Evolutionary conservation across 2,888 invertebrate genomes (phyloP).

Genomic region (Neocrepidodera transversa): DNA sequence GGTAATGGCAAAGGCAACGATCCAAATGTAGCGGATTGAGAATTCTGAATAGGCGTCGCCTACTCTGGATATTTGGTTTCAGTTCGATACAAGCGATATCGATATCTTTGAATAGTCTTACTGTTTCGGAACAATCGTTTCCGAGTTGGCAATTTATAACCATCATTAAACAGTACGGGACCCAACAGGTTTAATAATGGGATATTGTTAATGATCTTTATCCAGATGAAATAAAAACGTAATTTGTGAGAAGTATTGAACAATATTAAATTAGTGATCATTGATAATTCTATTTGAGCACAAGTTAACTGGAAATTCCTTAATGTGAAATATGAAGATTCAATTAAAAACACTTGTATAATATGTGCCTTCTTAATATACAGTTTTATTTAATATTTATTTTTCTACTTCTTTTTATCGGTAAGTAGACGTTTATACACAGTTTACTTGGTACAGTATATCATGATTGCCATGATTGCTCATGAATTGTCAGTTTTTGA

Average conservation of each 20-base stretch:
- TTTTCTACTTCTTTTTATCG: too few species aligned
- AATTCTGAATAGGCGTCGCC: conserved; percentile 19
- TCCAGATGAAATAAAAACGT: neutral
- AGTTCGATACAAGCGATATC: conserved; percentile 20
- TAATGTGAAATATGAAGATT: too few species aligned
- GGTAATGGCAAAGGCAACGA: conserved; percentile 55
- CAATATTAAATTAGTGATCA: too few species aligned
- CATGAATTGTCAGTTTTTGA: too few species aligned
- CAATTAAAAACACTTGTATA: too few species aligned
- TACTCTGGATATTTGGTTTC: conserved; percentile 6
- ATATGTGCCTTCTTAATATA: too few species aligned
- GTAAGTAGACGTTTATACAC: too few species aligned
- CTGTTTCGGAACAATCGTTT: conserved; percentile 14
- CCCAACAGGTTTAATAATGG: neutral
- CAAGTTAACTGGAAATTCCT: too few species aligned
- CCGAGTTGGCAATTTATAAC: conserved; percentile 14
- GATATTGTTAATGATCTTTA: conserved; percentile 1
- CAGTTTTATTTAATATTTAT: too few species aligned
- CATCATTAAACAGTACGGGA: conserved; percentile 9
- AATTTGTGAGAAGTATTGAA: neutral
- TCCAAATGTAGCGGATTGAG: conserved; percentile 45
- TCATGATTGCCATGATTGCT: too few species aligned
- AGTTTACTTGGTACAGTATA: too few species aligned
- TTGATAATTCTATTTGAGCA: too few species aligned
- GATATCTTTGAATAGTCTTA: conserved; percentile 24